Base-by-base conservation (phyloP, 2,113 vertebrate genomes). In the Camelus bactrianus region DNA sequence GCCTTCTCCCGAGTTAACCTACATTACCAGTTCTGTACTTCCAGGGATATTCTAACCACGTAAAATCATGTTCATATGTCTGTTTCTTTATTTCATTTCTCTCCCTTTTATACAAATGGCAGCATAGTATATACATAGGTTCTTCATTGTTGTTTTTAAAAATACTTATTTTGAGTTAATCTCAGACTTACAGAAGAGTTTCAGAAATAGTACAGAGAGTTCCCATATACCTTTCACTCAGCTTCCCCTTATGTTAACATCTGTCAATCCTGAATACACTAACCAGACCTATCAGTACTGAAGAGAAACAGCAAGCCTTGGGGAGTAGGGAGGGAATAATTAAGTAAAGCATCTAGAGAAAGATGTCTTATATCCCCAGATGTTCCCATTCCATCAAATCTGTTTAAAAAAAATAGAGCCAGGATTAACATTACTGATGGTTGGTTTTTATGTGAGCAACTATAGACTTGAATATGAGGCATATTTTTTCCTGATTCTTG, bases 371-470 rank as follows among this genome's bases (percentile, higher is more conserved):
- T 9, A 52, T 69, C 54, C 32, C 26, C 30, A 67, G 58, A 88
- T 16, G 79, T 70, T 85, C 16, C 14, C 32, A 16, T 79, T 79
- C 54, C 9, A n/a, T 77, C 7, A 52, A 56, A 15, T 70, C 46
- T 70, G 42, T 64, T 54, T 6, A 24, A 54, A 48, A 69, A 94
- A 86, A 65, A 24, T 20, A 60, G 38, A 86, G 20, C 8, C 6
- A 14, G 16, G 8, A 26, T 72, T 64, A 72, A 46, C 35, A n/a
- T 77, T 72, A 54, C 14, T 56, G n/a, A 30, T 84, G 38, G 48
- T 85, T 73, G 52, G 42, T 88, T 82, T 91, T 87, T 83, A 64
- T 81, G 35, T 83, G 60, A 83, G 30, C 70, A 75, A 50, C 54
- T 80, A 30, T 24, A 35, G 22, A 80, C 94, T 73, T 87, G 32